Base-by-base conservation (phyloP, 2,797 vertebrate species). In the Acanthurus lineatus region DNA sequence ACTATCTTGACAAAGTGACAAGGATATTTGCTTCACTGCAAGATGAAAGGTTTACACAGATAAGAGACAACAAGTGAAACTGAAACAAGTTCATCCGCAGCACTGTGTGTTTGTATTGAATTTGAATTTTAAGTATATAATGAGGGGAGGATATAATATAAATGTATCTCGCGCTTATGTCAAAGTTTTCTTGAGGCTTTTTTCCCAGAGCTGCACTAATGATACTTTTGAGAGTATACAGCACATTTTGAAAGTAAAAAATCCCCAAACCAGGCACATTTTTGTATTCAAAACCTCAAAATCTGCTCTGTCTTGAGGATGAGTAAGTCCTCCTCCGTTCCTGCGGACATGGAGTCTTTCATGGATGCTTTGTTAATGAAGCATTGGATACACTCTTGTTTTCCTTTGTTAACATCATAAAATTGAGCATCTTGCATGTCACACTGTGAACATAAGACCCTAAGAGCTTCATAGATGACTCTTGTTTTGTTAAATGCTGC, bases 341-440 rank as follows among this genome's bases (percentile, higher is more conserved):
- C 3, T 17, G 12, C 15, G 65, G 47, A 44, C 20, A 9, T 20
- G 12, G 61, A 59, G 77, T 86, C 44, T 83, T 22, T 65, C 63
- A 62, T 2, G 9, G 51, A 52, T 22, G 61, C 32, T 76, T 65
- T 81, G 77, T 22, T 69, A 38, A 64, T 76, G 72, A 9, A 3
- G 32, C 25, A 53, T 38, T 5, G 6, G 38, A 15, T 54, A 16
- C 53, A 3, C 16, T 28, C 9, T 3, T 73, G 63, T 53, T 73
- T 57, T 47, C 10, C 15, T 42, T 1, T 59, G 58, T 77, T 62
- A 40, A 59, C 71, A 38, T 25, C 7, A 8, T 60, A 20, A 59
- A 54, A 35, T 25, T 28, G 52, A 35, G 20, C 16, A 9, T 48
- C 45, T 58, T 25, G 61, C 19, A 11, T 64, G 63, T 65, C 53